Evolutionary conservation across 2,888 invertebrate genomes (phyloP).

Genomic region (Cancer borealis): DNA sequence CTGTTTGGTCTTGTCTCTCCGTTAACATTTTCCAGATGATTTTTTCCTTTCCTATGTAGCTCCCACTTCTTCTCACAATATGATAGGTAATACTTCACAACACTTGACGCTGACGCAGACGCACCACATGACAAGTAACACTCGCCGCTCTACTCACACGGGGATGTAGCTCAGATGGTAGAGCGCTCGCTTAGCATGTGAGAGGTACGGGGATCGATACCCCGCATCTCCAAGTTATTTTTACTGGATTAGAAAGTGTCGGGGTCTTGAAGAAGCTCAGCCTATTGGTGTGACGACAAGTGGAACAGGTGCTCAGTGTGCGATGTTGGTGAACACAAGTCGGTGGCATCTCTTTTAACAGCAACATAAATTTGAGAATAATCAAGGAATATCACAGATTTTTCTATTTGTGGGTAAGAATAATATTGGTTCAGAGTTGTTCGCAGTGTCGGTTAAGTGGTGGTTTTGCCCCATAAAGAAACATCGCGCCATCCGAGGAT

Average conservation of each 20-base stretch:
- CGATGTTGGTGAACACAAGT: neutral
- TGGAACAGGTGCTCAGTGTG: no score
- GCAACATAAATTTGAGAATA: neutral
- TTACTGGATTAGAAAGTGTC: neutral
- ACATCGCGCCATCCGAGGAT: neutral
- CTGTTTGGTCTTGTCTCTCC: no score
- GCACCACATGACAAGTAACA: no score
- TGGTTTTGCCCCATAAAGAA: neutral
- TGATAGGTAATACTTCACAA: no score
- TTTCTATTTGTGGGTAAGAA: neutral
- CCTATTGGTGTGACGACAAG: no score
- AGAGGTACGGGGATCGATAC: slow-evolving; percentile 77
- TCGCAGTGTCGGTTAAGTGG: neutral
- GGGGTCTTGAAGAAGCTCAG: no score
- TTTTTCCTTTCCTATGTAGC: no score
- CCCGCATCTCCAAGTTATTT: slow-evolving; percentile 67
- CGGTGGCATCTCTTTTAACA: neutral
- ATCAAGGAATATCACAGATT: neutral
- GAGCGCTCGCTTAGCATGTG: slow-evolving; percentile 77
- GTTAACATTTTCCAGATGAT: no score
- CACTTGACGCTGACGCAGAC: no score
- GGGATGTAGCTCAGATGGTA: slow-evolving; percentile 77
- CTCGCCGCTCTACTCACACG: neutral
- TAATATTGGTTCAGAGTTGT: neutral
- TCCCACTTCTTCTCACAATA: no score